These are phyloP conservation scores for Sturmia bella DNA, from an alignment of 2,888 invertebrate species.

Conservation along the genomic window DNA sequence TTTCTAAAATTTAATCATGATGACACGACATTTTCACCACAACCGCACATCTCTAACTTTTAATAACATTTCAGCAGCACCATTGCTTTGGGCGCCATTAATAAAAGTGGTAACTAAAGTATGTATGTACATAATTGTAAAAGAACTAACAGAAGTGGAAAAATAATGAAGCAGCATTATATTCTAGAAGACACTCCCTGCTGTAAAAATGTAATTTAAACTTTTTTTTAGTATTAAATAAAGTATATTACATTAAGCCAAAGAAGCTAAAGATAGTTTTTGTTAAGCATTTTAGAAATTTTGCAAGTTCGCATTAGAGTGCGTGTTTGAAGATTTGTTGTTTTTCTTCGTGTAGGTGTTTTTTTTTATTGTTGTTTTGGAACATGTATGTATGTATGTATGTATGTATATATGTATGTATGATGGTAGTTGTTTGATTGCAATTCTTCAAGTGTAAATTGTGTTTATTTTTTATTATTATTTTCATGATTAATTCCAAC, in stretches of 20 bases:
- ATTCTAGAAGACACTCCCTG: slow-evolving; percentile 75
- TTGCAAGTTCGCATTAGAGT: not conserved
- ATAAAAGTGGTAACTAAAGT: slow-evolving; percentile 2
- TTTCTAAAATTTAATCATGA: no score
- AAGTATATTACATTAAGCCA: no score
- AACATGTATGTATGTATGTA: not conserved
- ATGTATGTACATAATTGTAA: slow-evolving; percentile 30
- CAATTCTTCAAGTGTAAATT: slow-evolving; percentile 26
- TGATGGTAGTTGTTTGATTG: slow-evolving; percentile 19
- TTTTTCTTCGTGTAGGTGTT: not conserved
- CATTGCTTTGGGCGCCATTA: not conserved
- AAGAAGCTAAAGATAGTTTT: slow-evolving; percentile 1
- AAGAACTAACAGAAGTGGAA: slow-evolving; percentile 63
- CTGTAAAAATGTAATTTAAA: slow-evolving; percentile 60
- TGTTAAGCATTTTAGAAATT: slow-evolving; percentile 6
- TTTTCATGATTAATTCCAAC: slow-evolving; percentile 40
- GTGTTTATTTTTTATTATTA: slow-evolving; percentile 26
- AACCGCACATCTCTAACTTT: no score
- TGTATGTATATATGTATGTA: not conserved
- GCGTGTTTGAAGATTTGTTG: not conserved
- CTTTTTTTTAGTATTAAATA: slow-evolving; percentile 31
- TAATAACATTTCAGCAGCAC: no score
- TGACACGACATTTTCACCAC: no score
- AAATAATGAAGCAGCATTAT: slow-evolving; percentile 67
- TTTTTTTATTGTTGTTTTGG: not conserved